Base-by-base conservation (phyloP, 2,113 vertebrate genomes). In the Macquaria ambigua region DNA sequence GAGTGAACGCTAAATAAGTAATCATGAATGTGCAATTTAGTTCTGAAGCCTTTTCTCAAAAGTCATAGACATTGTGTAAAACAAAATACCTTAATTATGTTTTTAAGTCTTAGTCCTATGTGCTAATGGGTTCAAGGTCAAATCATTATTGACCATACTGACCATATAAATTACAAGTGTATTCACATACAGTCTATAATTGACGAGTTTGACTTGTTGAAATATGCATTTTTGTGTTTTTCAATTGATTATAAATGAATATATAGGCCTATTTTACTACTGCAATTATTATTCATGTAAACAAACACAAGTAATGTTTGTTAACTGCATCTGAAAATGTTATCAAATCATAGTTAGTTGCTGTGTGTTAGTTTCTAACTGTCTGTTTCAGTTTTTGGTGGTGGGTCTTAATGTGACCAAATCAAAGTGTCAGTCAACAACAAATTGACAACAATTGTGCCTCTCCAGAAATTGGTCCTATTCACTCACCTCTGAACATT, bases 401-500 rank as follows among this genome's bases (percentile, higher is more conserved):
- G 2, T 31, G 23, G 2, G 62, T 9, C 37, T 31, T 43, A 66
- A 69, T 66, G 8, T 74, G 37, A 37, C 71, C 23, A 58, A 68
- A 72, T 82, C 25, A 67, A 81, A 68, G 15, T 61, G 12, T 70
- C 69, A n/a, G n/a, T 34, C 67, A 67, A 31, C 50, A 64, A 70
- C 74, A 77, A 53, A 77, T n/a, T 39, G 25, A 55, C 43, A 73
- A 56, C 23, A 56, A 9, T 69, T 11, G 25, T 70, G 5, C 28
- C 59, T 77, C 28, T 55, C n/a, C 50, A 28, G 4, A 59, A 77
- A 41, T 20, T 16, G 1, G 15, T 72, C 43, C 18, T 39, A 41
- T 62, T 37, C 23, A 63, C 21, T 63, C 20, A 25, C n/a, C 14
- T 66, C 34, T 53, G 52, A 39, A 73, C 5, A 28, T 16, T 1